These are phyloP conservation scores for Drepana falcataria DNA, from an alignment of 2,888 invertebrate genomes.

Conservation along the genomic window DNA sequence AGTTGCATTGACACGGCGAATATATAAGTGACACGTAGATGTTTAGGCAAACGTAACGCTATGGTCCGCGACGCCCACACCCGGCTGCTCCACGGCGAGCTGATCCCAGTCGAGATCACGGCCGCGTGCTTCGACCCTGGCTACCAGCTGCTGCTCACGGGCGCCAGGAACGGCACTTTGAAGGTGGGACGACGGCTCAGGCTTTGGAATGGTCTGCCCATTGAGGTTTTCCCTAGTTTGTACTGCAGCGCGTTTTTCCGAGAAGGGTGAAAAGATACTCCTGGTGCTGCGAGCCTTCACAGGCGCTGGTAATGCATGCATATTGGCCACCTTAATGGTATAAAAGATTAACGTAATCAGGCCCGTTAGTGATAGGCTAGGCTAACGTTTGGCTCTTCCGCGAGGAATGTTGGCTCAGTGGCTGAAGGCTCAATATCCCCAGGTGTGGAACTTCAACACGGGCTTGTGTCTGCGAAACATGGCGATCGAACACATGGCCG, in stretches of 20 bases:
- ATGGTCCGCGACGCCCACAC: conserved; percentile 85
- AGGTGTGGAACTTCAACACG: conserved; percentile 91
- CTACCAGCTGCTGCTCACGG: conserved; percentile 85
- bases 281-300: too few species aligned
- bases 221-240: too few species aligned
- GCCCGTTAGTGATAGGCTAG: too few species aligned
- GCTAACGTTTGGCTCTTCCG: too few species aligned
- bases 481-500: conserved; percentile 80
- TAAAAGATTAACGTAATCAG: too few species aligned
- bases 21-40: background rate
- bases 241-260: too few species aligned
- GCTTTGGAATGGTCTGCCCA: background rate
- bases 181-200: conserved; percentile 54
- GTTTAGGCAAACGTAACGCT: conserved; percentile 81
- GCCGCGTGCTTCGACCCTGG: conserved; percentile 87
- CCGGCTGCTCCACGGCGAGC: conserved; percentile 81
- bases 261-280: too few species aligned
- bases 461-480: conserved; percentile 85
- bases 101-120: conserved; percentile 84
- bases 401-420: too few species aligned
- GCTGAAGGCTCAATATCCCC: too few species aligned
- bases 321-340: too few species aligned
- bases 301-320: too few species aligned
- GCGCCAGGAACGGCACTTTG: conserved; percentile 87
- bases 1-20: too few species aligned